Base-by-base conservation (phyloP, 2,888 invertebrate genomes). In the Scaptomyza flava region DNA sequence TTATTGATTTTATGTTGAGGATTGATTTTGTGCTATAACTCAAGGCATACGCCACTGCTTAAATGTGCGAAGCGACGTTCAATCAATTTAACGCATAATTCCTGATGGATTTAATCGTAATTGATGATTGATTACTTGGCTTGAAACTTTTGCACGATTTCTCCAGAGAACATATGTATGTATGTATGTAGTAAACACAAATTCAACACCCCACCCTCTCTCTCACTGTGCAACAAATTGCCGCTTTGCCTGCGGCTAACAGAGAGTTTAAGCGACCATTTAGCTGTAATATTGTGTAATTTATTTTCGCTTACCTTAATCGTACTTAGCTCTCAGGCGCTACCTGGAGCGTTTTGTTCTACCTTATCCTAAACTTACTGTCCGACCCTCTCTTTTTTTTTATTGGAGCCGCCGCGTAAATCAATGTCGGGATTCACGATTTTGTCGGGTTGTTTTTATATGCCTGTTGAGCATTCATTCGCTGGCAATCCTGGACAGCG, bases 51-150 rank as follows among this genome's bases (percentile, higher is more conserved):
- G 66, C 60, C 52, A 57, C 47, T 14, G 57, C 75, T 69, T 63
- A 69, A 79, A 79, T 77, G 84, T 81, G 86, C 78, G 78, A 87
- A 81, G 82, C 82, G 86, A 76, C 82, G 80, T 89, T 90, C 89
- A 88, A 90, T 90, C 89, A 91, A 90, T 90, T 90, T 89, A 90
- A 88, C 89, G 89, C 90, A 90, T 90, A 90, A 90, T 90, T 90
- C 89, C 89, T 90, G 87, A 89, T 81, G 83, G 89, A 88, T 84
- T 87, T 89, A 86, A 89, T 79, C 82, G 89, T 91, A 91, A 91
- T 91, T 90, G 89, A 89, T 91, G 91, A 91, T 91, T 91, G 90
- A 91, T 91, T 89, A 89, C 86, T 27, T 27, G 75, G 72, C 74
- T 67, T 57, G 72, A 79, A 81, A 74, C 41, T 68, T 57, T 68